Percentiles rank a stretch among this genome's conserved stretches.
Conservation (phyloP, 1,140 invertebrate species). For the Lordiphosa stackelbergi region DNA sequence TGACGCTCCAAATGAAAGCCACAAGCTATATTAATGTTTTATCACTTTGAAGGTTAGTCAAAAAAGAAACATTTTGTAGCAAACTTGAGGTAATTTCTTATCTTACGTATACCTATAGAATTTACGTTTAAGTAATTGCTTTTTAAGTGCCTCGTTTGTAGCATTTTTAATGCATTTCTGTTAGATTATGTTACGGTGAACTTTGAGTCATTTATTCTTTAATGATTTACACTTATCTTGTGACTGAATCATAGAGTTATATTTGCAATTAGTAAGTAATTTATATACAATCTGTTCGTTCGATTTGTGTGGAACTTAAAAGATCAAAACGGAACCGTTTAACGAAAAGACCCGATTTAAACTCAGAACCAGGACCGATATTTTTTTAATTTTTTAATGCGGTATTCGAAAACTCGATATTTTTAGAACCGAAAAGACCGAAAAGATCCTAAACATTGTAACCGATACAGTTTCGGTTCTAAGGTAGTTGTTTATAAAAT, state of each 20-base stretch:
- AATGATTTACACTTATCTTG: background rate
- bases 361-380: no score
- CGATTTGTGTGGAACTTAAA: no score
- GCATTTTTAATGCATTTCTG: background rate
- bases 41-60: no score
- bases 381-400: no score
- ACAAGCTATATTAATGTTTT: background rate
- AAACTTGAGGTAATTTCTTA: conserved; percentile 12
- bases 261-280: background rate
- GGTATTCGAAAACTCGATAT: no score
- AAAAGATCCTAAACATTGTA: no score
- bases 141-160: conserved; percentile 16
- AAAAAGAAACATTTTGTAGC: background rate
- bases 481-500: no score
- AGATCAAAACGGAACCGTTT: no score
- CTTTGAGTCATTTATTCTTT: background rate
- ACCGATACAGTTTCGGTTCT: no score
- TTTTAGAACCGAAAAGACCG: no score
- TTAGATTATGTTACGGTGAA: background rate
- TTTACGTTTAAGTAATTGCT: conserved; percentile 28
- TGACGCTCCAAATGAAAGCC: background rate
- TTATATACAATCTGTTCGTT: background rate
- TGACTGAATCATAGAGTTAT: background rate
- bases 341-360: no score
- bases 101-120: conserved; percentile 1